These are phyloP conservation scores for Heterocephalus glaber DNA, from an alignment of 2,113 vertebrate genomes.

Conservation along the genomic window DNA sequence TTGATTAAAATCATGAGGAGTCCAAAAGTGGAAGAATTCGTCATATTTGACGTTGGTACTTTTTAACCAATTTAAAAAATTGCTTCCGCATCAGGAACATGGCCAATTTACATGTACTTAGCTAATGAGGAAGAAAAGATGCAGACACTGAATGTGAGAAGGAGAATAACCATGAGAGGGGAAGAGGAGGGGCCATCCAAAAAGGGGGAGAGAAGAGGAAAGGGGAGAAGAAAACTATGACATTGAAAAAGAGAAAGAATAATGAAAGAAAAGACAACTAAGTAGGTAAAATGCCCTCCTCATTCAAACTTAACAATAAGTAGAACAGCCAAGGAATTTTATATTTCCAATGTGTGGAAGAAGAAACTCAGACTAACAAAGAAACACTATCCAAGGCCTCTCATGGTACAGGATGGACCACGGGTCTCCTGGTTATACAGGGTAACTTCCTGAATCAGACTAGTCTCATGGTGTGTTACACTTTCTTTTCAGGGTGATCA, in stretches of 20 bases:
- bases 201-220: background rate
- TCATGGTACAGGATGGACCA: rapidly evolving
- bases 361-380: background rate
- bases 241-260: background rate
- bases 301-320: background rate
- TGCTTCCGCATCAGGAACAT: constrained; percentile 78
- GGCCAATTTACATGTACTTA: constrained; percentile 79
- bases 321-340: background rate
- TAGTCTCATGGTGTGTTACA: rapidly evolving
- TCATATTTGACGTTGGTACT: constrained; percentile 79
- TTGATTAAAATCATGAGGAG: constrained; percentile 78
- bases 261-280: background rate
- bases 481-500: background rate
- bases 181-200: background rate
- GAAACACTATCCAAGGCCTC: background rate
- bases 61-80: constrained; percentile 81
- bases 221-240: background rate
- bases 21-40: constrained; percentile 79
- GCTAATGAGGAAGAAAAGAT: constrained; percentile 75
- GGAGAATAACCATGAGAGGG: constrained; percentile 44
- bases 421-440: background rate
- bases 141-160: constrained; percentile 61
- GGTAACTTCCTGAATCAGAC: background rate
- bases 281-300: background rate
- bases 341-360: background rate